Conservation (phyloP, 2,797 vertebrate genomes). For the Ciconia nigra region DNA sequence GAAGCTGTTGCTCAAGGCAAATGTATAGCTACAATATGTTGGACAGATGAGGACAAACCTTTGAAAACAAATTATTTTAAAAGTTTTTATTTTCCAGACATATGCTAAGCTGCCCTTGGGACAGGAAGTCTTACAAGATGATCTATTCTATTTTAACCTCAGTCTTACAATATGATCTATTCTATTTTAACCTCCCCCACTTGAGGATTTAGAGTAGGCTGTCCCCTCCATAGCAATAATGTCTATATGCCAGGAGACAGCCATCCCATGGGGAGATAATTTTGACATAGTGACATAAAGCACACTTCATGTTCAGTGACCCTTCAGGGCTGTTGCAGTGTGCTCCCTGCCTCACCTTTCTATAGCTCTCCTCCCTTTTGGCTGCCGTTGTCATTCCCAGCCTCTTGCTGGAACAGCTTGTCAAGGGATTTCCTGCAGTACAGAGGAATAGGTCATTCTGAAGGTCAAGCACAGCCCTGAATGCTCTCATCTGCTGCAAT, state of each 20-base stretch:
- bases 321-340: background rate
- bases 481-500: background rate
- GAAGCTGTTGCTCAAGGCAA: background rate
- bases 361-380: constrained; percentile 55
- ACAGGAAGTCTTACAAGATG: background rate
- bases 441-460: background rate
- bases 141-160: constrained; percentile 21
- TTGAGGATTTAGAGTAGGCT: constrained; percentile 45
- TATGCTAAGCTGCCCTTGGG: background rate
- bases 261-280: constrained; percentile 27
- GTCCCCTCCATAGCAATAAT: background rate
- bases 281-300: constrained; percentile 57
- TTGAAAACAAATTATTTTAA: background rate
- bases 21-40: background rate
- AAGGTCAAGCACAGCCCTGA: constrained; percentile 11
- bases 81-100: constrained; percentile 25
- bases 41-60: background rate
- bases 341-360: constrained; percentile 54
- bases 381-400: background rate
- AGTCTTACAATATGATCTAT: constrained; percentile 26
- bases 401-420: constrained; percentile 20
- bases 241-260: constrained; percentile 1
- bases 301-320: constrained; percentile 27
- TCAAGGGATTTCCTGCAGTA: constrained; percentile 56
- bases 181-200: constrained; percentile 11